Evolutionary conservation across 1,140 invertebrate genomes (phyloP), one percentile per base, ranked within the genome.

Genomic region (Eupristina koningsbergeri): DNA sequence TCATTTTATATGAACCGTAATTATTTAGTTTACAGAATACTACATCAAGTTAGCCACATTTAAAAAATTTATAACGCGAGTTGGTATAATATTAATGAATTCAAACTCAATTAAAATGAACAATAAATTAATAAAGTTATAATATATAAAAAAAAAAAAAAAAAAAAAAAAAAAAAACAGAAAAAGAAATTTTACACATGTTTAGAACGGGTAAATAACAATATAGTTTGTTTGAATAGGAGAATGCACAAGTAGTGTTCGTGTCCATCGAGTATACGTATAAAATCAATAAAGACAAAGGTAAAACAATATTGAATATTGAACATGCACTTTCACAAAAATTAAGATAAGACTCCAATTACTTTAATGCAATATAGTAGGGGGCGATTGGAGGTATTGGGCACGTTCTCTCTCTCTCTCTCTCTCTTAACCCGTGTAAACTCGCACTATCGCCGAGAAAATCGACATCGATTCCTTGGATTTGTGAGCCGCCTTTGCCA

Each of bases 391-490:
- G 3, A 64, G 31, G 0, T n/a, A n/a, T n/a, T n/a, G n/a, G 31
- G 13, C 36, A 15, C 39, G 15, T 41, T 6, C 15, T 41, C 11
- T n/a, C n/a, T n/a, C n/a, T n/a, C n/a, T n/a, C n/a, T n/a, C n/a
- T n/a, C n/a, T n/a, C n/a, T 11, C 61, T n/a, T 13, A 34, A 29
- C 61, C 13, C 13, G 29, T 64, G 22, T n/a, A 41, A 36, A 36
- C 36, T n/a, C n/a, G 1, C n/a, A 41, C 11, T 1, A 36, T 19
- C 0, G 19, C 2, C 50, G 50, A 6, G 50, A 58, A 69, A 83
- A 83, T 77, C 45, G 73, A 22, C 34, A 83, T 83, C 81, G 81
- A 77, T 69, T 64, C 31, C 36, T 45, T 29, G 13, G 31, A 67
- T 80, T 80, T 80, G 31, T 34, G 58, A 36, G 47, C 74, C 58